A percentile compares a stretch with the other conserved stretches of the same genome.
phyloP scores from a whole-genome alignment of 2,797 vertebrate species.

The Danio jaintianensis region DNA sequence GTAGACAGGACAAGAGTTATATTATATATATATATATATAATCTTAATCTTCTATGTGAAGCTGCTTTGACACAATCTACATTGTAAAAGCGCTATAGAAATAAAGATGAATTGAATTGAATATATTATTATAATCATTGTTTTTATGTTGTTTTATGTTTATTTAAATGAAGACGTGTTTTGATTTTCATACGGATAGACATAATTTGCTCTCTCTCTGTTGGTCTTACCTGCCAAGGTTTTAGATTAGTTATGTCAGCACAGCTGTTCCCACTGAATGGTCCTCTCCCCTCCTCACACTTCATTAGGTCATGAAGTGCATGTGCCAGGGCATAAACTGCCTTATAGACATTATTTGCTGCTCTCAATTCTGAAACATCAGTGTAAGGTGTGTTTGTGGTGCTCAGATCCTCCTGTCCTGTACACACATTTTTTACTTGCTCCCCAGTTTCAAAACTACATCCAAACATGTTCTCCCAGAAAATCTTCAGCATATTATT shows the following conservation, averaged over 20 bases:
- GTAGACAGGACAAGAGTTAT: not conserved
- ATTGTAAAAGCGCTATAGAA: too few species aligned
- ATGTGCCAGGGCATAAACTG: conserved; percentile 75
- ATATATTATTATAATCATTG: too few species aligned
- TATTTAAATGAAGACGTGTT: not conserved
- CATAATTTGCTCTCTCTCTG: conserved; percentile 17
- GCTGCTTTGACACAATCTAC: too few species aligned
- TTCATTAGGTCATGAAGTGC: too few species aligned
- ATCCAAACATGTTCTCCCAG: conserved; percentile 58
- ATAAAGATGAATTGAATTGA: too few species aligned
- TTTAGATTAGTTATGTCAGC: conserved; percentile 65
- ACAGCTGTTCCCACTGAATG: conserved; percentile 63
- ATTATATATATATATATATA: too few species aligned
- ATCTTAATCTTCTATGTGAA: too few species aligned
- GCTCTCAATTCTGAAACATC: conserved; percentile 67
- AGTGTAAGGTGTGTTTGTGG: conserved; percentile 60
- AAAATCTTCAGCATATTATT: conserved; percentile 53
- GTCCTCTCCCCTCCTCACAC: too few species aligned
- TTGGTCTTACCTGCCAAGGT: conserved; percentile 63
- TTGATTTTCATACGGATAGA: conserved; percentile 50
- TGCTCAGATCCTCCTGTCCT: conserved; percentile 57
- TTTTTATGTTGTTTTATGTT: not conserved
- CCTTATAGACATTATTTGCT: conserved; percentile 67
- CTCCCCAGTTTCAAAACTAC: conserved; percentile 48
- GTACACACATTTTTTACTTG: conserved; percentile 58